Conservation (phyloP, 1,140 invertebrate species). For the Drosophila eugracilis region DNA sequence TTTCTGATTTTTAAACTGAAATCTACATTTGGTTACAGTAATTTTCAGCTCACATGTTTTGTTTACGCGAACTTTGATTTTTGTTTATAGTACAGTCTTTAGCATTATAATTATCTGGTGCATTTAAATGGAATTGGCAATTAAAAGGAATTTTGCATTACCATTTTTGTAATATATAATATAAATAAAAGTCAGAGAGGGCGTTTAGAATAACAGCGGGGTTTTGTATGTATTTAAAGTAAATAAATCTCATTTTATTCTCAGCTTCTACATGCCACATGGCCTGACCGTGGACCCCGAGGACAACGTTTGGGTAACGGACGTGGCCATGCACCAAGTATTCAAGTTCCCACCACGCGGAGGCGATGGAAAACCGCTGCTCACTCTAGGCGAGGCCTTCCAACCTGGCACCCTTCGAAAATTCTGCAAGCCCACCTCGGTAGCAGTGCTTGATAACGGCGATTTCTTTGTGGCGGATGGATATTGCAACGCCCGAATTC, state of each 20-base stretch:
- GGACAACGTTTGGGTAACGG: constrained; percentile 95
- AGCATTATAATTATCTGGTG: neutral
- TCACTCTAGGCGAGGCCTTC: constrained; percentile 88
- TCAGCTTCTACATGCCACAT: constrained; percentile 96
- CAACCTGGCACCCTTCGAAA: constrained; percentile 92
- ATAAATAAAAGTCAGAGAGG: too few species aligned
- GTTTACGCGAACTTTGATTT: neutral
- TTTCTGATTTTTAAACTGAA: too few species aligned
- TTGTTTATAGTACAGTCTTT: neutral
- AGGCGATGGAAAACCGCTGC: constrained; percentile 77
- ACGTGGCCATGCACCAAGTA: constrained; percentile 96
- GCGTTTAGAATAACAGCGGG: too few species aligned
- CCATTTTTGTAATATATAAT: too few species aligned
- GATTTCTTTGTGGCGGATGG: constrained; percentile 97
- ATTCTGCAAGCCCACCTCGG: constrained; percentile 97
- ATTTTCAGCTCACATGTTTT: neutral
- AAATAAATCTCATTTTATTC: constrained; percentile 39
- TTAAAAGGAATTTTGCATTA: neutral
- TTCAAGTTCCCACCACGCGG: constrained; percentile 88
- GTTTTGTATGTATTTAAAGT: neutral
- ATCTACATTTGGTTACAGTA: too few species aligned
- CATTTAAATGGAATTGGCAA: neutral
- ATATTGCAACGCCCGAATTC: constrained; percentile 96
- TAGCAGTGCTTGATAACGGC: constrained; percentile 92
- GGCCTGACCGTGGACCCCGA: constrained; percentile 94